Evolutionary conservation across 2,888 invertebrate species (phyloP).

Genomic region (Hyposoter didymator): DNA sequence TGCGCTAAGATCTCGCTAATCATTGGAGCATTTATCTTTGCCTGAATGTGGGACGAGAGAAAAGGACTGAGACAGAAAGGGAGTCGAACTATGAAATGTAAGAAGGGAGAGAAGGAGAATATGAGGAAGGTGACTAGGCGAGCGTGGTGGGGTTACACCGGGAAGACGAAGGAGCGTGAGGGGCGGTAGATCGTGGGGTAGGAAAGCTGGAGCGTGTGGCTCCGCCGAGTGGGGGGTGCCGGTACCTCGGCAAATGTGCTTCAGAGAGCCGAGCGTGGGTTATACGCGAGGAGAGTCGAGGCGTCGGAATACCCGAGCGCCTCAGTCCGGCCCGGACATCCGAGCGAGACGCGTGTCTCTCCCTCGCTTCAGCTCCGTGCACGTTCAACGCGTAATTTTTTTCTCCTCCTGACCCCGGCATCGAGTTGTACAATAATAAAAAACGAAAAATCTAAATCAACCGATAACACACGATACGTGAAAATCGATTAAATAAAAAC

Average conservation of each 20-base stretch:
- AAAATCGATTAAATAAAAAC: slow-evolving; percentile 6
- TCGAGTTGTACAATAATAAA: not conserved
- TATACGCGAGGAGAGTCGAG: slow-evolving; percentile 69
- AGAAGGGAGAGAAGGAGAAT: slow-evolving; percentile 36
- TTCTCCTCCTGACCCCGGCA: slow-evolving; percentile 18
- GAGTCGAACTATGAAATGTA: slow-evolving; percentile 43
- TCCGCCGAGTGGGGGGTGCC: slow-evolving; percentile 79
- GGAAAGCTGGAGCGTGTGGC: slow-evolving; percentile 78
- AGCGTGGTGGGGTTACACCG: slow-evolving; percentile 58
- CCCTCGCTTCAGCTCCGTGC: slow-evolving; percentile 57
- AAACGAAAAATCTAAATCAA: slow-evolving; percentile 17
- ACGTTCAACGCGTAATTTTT: slow-evolving; percentile 51
- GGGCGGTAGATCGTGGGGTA: slow-evolving; percentile 56
- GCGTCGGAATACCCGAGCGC: slow-evolving; percentile 80
- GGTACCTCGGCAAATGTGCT: slow-evolving; percentile 76
- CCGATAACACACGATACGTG: slow-evolving; percentile 4
- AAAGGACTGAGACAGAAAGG: slow-evolving; percentile 27
- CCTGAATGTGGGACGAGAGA: slow-evolving; percentile 11
- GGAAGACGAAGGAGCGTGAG: slow-evolving; percentile 40
- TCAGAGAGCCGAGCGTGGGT: slow-evolving; percentile 69
- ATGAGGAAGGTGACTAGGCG: slow-evolving; percentile 15
- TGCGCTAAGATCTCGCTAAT: slow-evolving; percentile 18
- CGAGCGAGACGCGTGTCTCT: slow-evolving; percentile 78
- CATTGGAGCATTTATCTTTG: slow-evolving; percentile 4
- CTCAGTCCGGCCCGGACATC: slow-evolving; percentile 83